Percentiles rank a stretch among this genome's conserved stretches.
These are phyloP conservation scores for Irena cyanogastra DNA, from an alignment of 2,113 vertebrate species.

Conservation along the genomic window DNA sequence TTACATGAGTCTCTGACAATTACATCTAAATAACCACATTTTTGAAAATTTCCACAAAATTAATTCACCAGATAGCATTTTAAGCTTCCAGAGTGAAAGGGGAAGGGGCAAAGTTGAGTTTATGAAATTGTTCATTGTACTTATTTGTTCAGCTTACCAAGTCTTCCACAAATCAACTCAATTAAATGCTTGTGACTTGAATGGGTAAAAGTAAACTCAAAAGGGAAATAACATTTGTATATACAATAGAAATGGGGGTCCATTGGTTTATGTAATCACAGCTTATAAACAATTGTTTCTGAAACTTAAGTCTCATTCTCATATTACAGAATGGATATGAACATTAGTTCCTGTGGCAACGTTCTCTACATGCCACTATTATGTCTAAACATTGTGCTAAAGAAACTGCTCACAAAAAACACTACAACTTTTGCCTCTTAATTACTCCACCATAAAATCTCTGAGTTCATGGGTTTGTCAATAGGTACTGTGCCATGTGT, in stretches of 20 bases:
- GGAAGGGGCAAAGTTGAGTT: not conserved
- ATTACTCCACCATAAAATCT: not conserved
- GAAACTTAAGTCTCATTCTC: not conserved
- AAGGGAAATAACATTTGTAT: not conserved
- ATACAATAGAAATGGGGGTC: not conserved
- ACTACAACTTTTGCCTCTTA: not conserved
- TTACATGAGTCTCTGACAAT: not conserved
- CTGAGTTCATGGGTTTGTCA: not conserved
- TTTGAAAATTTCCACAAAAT: not conserved
- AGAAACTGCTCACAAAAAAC: not conserved
- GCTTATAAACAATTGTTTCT: not conserved
- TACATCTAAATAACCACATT: not conserved
- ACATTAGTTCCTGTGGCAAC: not conserved
- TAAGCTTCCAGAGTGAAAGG: not conserved
- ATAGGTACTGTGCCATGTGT: not conserved
- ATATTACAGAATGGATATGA: not conserved
- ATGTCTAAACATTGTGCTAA: not conserved
- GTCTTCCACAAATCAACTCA: not conserved
- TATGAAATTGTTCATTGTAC: not conserved
- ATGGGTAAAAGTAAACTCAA: not conserved
- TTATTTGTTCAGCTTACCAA: not conserved
- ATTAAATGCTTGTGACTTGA: not conserved
- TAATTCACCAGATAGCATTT: not conserved
- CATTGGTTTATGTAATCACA: not conserved
- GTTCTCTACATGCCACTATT: not conserved